Evolutionary conservation across 2,113 vertebrate genomes (phyloP), one percentile per base, ranked within the genome.

Genomic region (Zootoca vivipara): DNA sequence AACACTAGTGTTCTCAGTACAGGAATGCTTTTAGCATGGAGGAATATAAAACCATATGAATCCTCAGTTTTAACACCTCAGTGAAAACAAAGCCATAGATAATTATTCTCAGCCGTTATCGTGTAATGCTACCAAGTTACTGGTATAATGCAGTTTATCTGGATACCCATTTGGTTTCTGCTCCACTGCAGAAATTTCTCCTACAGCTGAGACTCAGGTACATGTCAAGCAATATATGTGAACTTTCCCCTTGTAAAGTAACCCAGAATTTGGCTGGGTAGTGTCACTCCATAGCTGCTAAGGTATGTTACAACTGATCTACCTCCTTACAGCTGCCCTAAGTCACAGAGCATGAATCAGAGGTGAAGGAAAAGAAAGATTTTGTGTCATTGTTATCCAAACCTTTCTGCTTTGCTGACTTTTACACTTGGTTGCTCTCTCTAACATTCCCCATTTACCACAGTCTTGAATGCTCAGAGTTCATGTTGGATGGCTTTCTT

Each of bases 381-480:
- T 93, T 95, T 92, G 89, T 94, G 92, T 90, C 89, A 94, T 93
- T 95, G 91, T 95, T 92, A 95, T 95, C 93, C 94, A 94, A 94
- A 93, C 91, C 94, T 95, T 92, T 94, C 91, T 94, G 92, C 89
- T 95, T 94, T 95, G 93, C 92, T 93, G 94, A 91, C 93, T 93
- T 95, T 92, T 93, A 93, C 91, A 92, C 90, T 94, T 92, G 93
- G 94, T 94, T 94, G 93, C 82, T 64, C 87, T 92, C 91, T 89
- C 84, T 93, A 94, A 93, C 90, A 94, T 93, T 87, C 84, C 88
- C 91, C 91, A 92, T 94, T 40, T 95, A 94, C 90, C 67, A 82
- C 18, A 93, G 82, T 83, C 80, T 87, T 91, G 80, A 91, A 92
- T 82, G 91, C 91, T 90, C 16, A 87, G 81, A 78, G 56, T 69